These are phyloP conservation scores for Cyrtorhinus lividipennis DNA, from an alignment of 1,140 invertebrate genomes.

Conservation along the genomic window DNA sequence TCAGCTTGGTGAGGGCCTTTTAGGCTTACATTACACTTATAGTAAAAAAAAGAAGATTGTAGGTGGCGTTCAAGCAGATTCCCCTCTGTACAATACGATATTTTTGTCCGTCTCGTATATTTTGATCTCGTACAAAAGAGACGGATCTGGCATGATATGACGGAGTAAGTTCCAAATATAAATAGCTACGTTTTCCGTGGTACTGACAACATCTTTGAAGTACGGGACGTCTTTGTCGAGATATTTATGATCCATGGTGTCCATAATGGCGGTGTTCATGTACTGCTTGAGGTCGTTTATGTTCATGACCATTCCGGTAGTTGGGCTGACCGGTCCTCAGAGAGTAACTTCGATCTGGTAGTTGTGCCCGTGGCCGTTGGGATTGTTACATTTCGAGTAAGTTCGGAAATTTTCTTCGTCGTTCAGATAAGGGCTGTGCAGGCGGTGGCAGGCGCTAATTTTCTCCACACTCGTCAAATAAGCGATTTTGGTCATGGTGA, in stretches of 20 bases:
- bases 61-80: no score
- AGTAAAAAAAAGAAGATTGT: no score
- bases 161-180: conserved; percentile 77
- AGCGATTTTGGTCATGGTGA: no score
- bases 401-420: conserved; percentile 66
- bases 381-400: conserved; percentile 93
- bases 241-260: conserved; percentile 86
- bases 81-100: conserved; percentile 72
- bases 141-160: conserved; percentile 47
- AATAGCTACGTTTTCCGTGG: conserved; percentile 85
- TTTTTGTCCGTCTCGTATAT: conserved; percentile 96
- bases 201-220: conserved; percentile 57
- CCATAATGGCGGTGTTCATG: conserved; percentile 69
- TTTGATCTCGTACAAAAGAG: conserved; percentile 78
- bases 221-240: conserved; percentile 86
- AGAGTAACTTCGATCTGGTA: conserved; percentile 89
- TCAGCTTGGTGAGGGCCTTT: no score
- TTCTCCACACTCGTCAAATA: no score
- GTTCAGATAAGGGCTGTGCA: conserved; percentile 48
- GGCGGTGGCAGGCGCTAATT: no score
- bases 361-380: conserved; percentile 94
- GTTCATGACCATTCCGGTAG: conserved; percentile 97
- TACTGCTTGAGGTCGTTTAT: conserved; percentile 71
- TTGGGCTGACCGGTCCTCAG: conserved; percentile 60
- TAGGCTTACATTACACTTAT: no score